A percentile compares a stretch with the other conserved stretches of the same genome.
Conservation (phyloP, 1,140 invertebrate genomes). For the Pseudomyrmex cubaensis region DNA sequence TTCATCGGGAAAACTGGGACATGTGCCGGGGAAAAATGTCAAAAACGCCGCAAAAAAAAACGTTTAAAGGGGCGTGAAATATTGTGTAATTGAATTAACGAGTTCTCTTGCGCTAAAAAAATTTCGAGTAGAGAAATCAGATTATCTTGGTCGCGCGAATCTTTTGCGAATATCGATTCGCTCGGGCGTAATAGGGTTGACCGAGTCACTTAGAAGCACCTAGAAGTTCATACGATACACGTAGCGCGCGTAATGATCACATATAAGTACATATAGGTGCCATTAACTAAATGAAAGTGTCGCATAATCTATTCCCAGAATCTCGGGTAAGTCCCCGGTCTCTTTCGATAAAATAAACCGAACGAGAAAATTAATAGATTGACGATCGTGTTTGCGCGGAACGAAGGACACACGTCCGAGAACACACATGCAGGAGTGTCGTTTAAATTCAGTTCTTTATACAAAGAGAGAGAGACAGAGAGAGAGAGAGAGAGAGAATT, state of each 20-base stretch:
- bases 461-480: background rate
- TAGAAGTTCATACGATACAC: slow-evolving; percentile 32
- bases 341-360: slow-evolving; percentile 3
- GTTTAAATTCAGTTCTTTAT: background rate
- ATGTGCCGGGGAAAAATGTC: background rate
- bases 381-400: background rate
- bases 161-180: slow-evolving; percentile 34
- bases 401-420: background rate
- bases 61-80: background rate
- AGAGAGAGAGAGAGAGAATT: background rate
- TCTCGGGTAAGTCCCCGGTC: background rate
- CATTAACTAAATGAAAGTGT: slow-evolving; percentile 58
- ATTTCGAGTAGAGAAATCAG: background rate
- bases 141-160: background rate
- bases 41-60: background rate
- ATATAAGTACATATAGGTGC: background rate
- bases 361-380: slow-evolving; percentile 31
- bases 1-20: slow-evolving; percentile 24
- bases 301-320: slow-evolving; percentile 47
- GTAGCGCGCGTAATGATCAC: slow-evolving; percentile 12
- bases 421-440: background rate
- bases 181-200: slow-evolving; percentile 25
- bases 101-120: background rate
- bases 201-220: slow-evolving; percentile 32
- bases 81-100: background rate